Conservation (phyloP, 2,113 vertebrate genomes). For the Noctilio leporinus region DNA sequence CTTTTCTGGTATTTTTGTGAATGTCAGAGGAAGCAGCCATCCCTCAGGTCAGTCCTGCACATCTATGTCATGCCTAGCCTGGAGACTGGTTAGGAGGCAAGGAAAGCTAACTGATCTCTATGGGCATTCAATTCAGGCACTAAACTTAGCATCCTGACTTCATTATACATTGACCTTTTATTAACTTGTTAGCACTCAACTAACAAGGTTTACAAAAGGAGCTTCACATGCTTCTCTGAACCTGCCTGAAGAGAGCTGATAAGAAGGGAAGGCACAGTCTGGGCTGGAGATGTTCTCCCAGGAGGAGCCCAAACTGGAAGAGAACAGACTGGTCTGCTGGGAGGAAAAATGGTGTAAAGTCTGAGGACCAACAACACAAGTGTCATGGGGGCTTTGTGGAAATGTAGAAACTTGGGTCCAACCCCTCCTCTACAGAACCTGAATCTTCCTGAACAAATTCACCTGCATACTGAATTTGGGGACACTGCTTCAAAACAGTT, state of each 20-base stretch:
- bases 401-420: background rate
- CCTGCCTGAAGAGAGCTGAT: background rate
- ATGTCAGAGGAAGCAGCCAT: background rate
- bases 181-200: background rate
- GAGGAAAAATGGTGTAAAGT: rapidly evolving
- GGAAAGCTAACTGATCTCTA: background rate
- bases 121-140: background rate
- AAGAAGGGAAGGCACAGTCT: rapidly evolving
- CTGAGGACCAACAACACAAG: background rate
- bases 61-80: background rate
- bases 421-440: background rate
- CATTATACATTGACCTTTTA: background rate
- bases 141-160: background rate
- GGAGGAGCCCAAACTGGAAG: background rate
- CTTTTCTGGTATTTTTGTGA: background rate
- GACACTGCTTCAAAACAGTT: background rate
- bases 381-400: background rate
- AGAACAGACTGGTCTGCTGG: background rate
- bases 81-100: background rate
- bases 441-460: background rate
- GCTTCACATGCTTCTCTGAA: rapidly evolving
- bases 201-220: background rate
- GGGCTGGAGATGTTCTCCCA: background rate
- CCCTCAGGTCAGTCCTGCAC: background rate
- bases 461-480: background rate